These are phyloP conservation scores for Caloenas nicobarica DNA, from an alignment of 2,113 vertebrate genomes.

Conservation along the genomic window DNA sequence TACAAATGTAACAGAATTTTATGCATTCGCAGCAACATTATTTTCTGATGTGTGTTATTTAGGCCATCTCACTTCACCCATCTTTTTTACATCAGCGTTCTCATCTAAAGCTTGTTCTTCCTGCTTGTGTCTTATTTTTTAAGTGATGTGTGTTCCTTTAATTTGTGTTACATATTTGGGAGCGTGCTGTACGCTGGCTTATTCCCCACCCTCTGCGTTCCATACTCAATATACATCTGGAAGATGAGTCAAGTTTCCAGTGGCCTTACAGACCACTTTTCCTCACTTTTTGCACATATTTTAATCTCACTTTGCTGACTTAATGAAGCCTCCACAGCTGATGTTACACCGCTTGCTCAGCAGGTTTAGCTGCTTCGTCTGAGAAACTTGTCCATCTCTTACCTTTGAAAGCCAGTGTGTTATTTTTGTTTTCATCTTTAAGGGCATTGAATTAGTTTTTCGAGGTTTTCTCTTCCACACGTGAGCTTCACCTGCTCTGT, in stretches of 20 bases:
- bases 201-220: neutral
- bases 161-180: neutral
- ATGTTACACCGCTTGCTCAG: neutral
- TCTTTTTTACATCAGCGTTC: neutral
- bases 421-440: neutral
- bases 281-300: neutral
- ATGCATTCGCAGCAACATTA: fast-evolving
- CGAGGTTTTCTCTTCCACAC: neutral
- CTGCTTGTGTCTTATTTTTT: neutral
- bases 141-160: neutral
- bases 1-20: neutral
- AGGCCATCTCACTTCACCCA: neutral
- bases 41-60: neutral
- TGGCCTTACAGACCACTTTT: neutral
- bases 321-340: neutral
- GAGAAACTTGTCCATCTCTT: neutral
- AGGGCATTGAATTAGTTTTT: neutral
- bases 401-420: neutral
- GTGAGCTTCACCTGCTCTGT: neutral
- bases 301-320: neutral
- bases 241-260: neutral
- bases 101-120: neutral
- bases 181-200: neutral
- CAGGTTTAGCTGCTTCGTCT: neutral
- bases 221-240: neutral